Percentiles rank a stretch among this genome's conserved stretches.
Evolutionary conservation across 2,888 invertebrate genomes (phyloP).

Genomic region (Tinea pellionella): DNA sequence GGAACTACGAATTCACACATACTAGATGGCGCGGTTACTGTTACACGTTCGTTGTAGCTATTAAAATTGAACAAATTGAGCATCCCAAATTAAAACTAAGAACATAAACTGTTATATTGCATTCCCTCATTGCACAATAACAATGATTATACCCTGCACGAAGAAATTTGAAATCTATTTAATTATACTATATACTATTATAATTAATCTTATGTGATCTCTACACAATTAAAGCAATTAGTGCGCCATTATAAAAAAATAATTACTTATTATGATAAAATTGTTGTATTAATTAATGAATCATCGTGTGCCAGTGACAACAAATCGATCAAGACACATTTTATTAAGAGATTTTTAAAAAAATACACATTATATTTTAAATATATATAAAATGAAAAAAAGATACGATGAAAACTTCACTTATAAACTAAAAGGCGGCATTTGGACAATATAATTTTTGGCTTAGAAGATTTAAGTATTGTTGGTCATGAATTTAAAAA

Average conservation of each 20-base stretch:
- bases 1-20: no score
- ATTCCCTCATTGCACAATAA: not conserved
- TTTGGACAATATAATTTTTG: slow-evolving; percentile 12
- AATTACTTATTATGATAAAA: not conserved
- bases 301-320: not conserved
- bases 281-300: not conserved
- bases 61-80: not conserved
- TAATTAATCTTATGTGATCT: slow-evolving; percentile 30
- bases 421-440: slow-evolving; percentile 41
- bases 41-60: no score
- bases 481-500: not conserved
- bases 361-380: not conserved
- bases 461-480: slow-evolving; percentile 2
- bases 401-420: slow-evolving; percentile 15
- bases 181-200: slow-evolving; percentile 8
- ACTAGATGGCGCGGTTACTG: no score
- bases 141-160: slow-evolving; percentile 48
- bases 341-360: not conserved
- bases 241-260: not conserved
- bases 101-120: not conserved
- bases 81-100: not conserved
- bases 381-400: slow-evolving; percentile 11
- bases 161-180: slow-evolving; percentile 51
- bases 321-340: not conserved
- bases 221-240: slow-evolving; percentile 21